Percentiles rank a stretch among this genome's conserved stretches.
Evolutionary conservation across 2,113 vertebrate genomes (phyloP).

Genomic region (Thunnus maccoyii): DNA sequence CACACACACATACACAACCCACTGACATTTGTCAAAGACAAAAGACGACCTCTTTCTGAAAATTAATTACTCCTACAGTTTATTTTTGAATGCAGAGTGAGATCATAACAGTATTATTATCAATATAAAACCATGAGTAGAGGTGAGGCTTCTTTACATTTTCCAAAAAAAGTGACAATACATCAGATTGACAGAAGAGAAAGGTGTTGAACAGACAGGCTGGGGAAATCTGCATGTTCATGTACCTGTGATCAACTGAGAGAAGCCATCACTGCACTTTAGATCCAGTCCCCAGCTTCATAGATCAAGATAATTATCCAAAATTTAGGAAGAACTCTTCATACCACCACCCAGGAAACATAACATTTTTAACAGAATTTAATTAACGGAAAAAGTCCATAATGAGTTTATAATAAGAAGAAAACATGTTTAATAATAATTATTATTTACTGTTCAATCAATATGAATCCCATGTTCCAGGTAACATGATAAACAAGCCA

Average conservation of each 20-base stretch:
- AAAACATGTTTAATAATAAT: too few species aligned
- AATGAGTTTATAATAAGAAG: background rate
- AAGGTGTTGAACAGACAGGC: background rate
- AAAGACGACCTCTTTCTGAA: background rate
- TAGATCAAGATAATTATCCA: background rate
- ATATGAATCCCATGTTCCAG: background rate
- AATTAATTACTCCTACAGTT: background rate
- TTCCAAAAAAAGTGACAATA: constrained; percentile 17
- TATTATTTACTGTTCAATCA: too few species aligned
- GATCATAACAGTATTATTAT: constrained; percentile 5
- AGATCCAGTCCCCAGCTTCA: constrained; percentile 1
- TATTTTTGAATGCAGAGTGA: constrained; percentile 31
- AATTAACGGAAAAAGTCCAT: background rate
- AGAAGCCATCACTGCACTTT: background rate
- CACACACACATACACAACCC: background rate
- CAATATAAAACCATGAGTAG: constrained; percentile 28
- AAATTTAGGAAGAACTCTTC: background rate
- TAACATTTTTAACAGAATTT: background rate
- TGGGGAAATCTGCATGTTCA: background rate
- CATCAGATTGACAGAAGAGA: background rate
- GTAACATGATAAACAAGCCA: background rate
- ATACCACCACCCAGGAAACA: background rate
- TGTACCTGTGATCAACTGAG: background rate
- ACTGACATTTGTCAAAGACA: background rate
- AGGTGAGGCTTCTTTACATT: constrained; percentile 19